Evolutionary conservation across 2,113 vertebrate genomes (phyloP), one percentile per base, ranked within the genome.

Genomic region (Aplodontia rufa): DNA sequence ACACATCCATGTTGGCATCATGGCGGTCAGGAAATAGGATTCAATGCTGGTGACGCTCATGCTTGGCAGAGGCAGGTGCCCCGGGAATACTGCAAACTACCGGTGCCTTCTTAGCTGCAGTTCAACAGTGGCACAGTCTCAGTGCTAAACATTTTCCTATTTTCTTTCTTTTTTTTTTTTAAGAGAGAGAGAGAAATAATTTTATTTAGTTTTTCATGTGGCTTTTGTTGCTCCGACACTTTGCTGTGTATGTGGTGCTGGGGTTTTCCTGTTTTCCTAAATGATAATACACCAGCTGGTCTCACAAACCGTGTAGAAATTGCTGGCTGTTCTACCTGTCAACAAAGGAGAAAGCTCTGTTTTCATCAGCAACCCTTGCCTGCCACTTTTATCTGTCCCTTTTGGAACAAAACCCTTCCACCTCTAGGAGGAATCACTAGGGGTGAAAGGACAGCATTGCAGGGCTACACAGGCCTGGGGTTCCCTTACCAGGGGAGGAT

Each of bases 1-100:
- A 5, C 17, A 11, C 72, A 5, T 37, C 10, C 3, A 1, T 13
- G 64, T 69, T 2, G 12, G 64, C 1, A 13, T 51, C n/a, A 4
- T 47, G 32, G 37, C 22, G 11, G 12, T 81, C n/a, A 20, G 40
- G 45, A 40, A 32, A 13, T 6, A 10, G 35, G 8, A 9, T 45
- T 45, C 66, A 8, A 0, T 1, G 64, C 45, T 30, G 42, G 37
- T 10, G 74, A 24, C 37, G 30, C 28, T 69, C 37, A 0, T 28
- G 55, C 24, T 47, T 11, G 62, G 84, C 74, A 42, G 75, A n/a
- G 58, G 53, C 37, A 30, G 62, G 51, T 37, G 47, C 55, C n/a
- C 40, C 8, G 35, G 8, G 76, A 4, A 6, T 20, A 3, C 26
- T 76, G 87, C 69, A 80, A 42, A 30, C 24, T 9, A 28, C 7